These are phyloP conservation scores for Wasmannia auropunctata DNA, from an alignment of 1,140 invertebrate species.

Conservation along the genomic window DNA sequence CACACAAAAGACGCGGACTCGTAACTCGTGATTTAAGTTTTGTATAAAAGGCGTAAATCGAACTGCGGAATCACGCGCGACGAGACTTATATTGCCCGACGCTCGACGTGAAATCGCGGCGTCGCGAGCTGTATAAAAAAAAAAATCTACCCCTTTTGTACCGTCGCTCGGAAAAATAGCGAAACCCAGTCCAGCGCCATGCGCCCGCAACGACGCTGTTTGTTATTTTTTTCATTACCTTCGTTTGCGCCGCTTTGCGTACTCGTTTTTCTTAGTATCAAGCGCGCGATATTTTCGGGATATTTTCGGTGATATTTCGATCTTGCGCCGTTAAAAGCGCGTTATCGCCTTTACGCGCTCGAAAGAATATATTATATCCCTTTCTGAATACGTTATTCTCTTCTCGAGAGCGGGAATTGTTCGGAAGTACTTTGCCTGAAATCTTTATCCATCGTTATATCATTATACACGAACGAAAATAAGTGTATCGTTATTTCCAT, in stretches of 20 bases:
- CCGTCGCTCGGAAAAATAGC: slow-evolving; percentile 7
- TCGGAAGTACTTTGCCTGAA: background rate
- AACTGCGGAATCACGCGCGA: background rate
- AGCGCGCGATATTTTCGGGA: background rate
- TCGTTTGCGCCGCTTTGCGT: background rate
- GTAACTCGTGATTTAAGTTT: slow-evolving; percentile 46
- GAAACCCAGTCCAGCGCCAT: background rate
- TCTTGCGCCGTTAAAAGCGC: background rate
- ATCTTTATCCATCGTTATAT: background rate
- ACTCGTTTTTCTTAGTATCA: slow-evolving; percentile 3
- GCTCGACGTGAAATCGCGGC: background rate
- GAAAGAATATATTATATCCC: background rate
- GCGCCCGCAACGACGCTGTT: slow-evolving; percentile 5
- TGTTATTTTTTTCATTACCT: slow-evolving; percentile 56
- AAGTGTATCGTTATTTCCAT: background rate
- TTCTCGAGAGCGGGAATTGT: background rate
- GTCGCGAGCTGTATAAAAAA: background rate
- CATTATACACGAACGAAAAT: background rate
- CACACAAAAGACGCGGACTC: background rate
- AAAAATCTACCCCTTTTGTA: slow-evolving; percentile 12
- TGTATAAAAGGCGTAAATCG: slow-evolving; percentile 36
- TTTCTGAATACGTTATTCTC: background rate
- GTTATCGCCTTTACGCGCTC: background rate
- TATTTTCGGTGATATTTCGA: slow-evolving; percentile 3
- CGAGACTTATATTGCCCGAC: slow-evolving; percentile 6